These are phyloP conservation scores for Actinemys pallida DNA, from an alignment of 2,113 vertebrate genomes.

Conservation along the genomic window DNA sequence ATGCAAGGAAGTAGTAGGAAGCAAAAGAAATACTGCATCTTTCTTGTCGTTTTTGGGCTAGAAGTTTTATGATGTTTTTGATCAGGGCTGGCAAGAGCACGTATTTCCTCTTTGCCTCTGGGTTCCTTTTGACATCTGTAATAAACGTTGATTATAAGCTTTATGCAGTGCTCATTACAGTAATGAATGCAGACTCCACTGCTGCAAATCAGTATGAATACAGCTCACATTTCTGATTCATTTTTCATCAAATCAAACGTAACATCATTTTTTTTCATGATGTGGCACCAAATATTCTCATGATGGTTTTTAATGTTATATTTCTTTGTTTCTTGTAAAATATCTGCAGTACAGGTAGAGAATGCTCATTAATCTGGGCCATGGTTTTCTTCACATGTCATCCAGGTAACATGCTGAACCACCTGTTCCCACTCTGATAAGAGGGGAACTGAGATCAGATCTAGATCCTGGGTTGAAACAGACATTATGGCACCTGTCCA, in stretches of 20 bases:
- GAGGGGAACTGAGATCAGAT: neutral
- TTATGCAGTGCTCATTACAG: slow-evolving; percentile 40
- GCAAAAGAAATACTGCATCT: neutral
- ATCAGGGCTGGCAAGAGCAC: neutral
- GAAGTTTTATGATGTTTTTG: slow-evolving; percentile 37
- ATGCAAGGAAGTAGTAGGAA: neutral
- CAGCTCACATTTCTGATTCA: slow-evolving; percentile 9
- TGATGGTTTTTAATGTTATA: neutral
- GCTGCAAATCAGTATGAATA: slow-evolving; percentile 24
- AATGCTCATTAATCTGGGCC: neutral
- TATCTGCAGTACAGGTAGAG: neutral
- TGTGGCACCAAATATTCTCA: slow-evolving; percentile 31
- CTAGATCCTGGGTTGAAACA: neutral
- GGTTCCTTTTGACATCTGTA: slow-evolving; percentile 52
- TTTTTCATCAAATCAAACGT: slow-evolving; percentile 56
- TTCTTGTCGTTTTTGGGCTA: slow-evolving; percentile 21
- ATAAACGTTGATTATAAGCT: slow-evolving; percentile 31
- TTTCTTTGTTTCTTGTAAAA: neutral
- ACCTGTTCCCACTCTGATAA: neutral
- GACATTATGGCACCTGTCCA: slow-evolving; percentile 44
- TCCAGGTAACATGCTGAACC: neutral
- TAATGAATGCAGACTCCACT: slow-evolving; percentile 60
- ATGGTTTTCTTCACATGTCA: neutral
- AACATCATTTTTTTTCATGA: slow-evolving; percentile 31
- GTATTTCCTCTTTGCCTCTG: slow-evolving; percentile 28